phyloP scores from a whole-genome alignment of 2,888 invertebrate genomes.

The Campaea margaritaria region DNA sequence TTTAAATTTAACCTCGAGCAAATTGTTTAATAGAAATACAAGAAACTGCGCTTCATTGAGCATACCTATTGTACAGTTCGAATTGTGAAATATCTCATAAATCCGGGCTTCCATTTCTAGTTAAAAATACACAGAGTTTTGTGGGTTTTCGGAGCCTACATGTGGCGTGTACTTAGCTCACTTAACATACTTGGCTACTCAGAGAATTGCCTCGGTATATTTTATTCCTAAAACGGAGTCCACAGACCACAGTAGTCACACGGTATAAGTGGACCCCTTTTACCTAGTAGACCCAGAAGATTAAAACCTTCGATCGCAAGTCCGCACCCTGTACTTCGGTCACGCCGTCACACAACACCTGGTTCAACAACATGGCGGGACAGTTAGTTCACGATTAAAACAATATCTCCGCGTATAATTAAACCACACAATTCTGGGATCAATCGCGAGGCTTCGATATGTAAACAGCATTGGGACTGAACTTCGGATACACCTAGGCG shows the following conservation, averaged over 20 bases:
- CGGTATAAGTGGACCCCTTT: too few relatives aligned
- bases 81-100: too few relatives aligned
- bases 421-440: constrained; percentile 14
- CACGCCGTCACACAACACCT: background rate
- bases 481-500: constrained; percentile 1
- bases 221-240: background rate
- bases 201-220: too few relatives aligned
- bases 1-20: too few relatives aligned
- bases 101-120: too few relatives aligned
- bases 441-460: constrained; percentile 13
- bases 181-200: too few relatives aligned
- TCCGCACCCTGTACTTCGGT: background rate
- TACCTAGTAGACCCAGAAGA: background rate
- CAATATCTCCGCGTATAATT: constrained; percentile 18
- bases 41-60: too few relatives aligned
- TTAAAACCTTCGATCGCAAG: background rate
- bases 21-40: too few relatives aligned
- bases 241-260: background rate
- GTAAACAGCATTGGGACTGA: constrained; percentile 9
- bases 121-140: too few relatives aligned
- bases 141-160: too few relatives aligned
- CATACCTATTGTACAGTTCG: too few relatives aligned
- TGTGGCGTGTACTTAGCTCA: too few relatives aligned
- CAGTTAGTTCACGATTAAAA: background rate
- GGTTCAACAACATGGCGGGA: constrained; percentile 1